Base-by-base conservation (phyloP, 2,113 vertebrate genomes). In the Dasyprocta punctata region DNA sequence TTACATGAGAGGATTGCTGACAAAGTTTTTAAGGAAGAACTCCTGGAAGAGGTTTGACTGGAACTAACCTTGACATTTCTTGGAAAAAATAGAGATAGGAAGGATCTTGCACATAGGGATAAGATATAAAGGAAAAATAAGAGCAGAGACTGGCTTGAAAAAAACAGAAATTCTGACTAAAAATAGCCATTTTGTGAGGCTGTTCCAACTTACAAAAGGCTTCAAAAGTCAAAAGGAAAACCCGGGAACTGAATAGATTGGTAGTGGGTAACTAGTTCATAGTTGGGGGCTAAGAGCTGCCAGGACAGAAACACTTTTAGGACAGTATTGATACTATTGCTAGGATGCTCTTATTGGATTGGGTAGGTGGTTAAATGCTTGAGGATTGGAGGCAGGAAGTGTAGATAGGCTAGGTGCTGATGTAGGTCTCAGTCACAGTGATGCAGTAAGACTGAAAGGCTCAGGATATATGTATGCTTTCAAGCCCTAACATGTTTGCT, bases 351-450 rank as follows among this genome's bases (percentile, higher is more conserved):
- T 58, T 10, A 26, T 0, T 12, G 7, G 19, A 6, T 9, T 19
- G 28, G 3, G 0, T 5, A 1, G 9, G 22, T 36, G 16, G 14
- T 17, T 0, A 8, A 1, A 10, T 9, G 6, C 14, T 17, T 0
- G 11, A 17, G n/a, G 9, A 17, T 52, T 41, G 36, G 17, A 30
- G 10, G 30, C 1, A 26, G 52, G 28, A 36, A 22, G 11, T 36
- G 30, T 41, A 33, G 77, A 2, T 0, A 17, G 1, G 5, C 12
- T 26, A 17, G 9, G 36, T 7, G 49, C 88, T 52, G 13, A 77
- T 16, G 19, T 3, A 13, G 38, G 2, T 19, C 8, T 82, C 9
- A 13, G 36, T 49, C 47, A 41, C 36, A 28, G 4, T 0, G 81
- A 20, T 5, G 5, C 28, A 0, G 1, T 14, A 36, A 20, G 82